Percentiles rank a stretch among this genome's conserved stretches.
Evolutionary conservation across 2,888 invertebrate species (phyloP).

Genomic region (Microctonus hyperodae): DNA sequence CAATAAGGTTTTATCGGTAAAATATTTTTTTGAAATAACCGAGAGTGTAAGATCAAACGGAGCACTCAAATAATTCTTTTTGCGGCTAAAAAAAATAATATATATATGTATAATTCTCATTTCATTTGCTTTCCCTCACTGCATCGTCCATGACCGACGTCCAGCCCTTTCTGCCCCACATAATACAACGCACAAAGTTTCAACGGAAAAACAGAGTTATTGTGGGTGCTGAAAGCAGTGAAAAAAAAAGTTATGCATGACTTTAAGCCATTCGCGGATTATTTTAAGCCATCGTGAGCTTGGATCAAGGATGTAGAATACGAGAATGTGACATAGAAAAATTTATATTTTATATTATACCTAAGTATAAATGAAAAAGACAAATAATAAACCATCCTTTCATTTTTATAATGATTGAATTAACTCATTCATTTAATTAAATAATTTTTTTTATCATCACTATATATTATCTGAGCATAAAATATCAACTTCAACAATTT

Average conservation of each 20-base stretch:
- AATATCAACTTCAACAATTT: too few species aligned
- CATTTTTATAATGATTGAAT: not conserved
- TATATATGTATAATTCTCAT: not conserved
- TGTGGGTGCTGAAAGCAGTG: slow-evolving; percentile 3
- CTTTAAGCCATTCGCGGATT: slow-evolving; percentile 23
- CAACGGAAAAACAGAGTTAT: not conserved
- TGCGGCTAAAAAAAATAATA: not conserved
- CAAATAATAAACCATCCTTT: not conserved
- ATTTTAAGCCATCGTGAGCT: slow-evolving; percentile 13
- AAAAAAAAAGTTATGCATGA: slow-evolving; percentile 7
- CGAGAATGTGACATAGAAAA: not conserved
- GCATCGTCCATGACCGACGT: slow-evolving; percentile 18
- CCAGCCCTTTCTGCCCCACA: slow-evolving; percentile 14
- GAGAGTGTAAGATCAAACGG: slow-evolving; percentile 12
- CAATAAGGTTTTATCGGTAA: slow-evolving; percentile 40
- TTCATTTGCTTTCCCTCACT: not conserved
- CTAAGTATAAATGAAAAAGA: not conserved
- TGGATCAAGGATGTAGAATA: not conserved
- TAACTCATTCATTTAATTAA: too few species aligned
- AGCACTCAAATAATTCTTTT: not conserved
- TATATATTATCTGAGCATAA: too few species aligned
- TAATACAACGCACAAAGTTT: not conserved
- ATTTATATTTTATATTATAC: not conserved
- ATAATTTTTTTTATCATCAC: too few species aligned
- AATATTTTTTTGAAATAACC: slow-evolving; percentile 24